Base-by-base conservation (phyloP, 1,140 invertebrate species). In the Sitophilus oryzae region DNA sequence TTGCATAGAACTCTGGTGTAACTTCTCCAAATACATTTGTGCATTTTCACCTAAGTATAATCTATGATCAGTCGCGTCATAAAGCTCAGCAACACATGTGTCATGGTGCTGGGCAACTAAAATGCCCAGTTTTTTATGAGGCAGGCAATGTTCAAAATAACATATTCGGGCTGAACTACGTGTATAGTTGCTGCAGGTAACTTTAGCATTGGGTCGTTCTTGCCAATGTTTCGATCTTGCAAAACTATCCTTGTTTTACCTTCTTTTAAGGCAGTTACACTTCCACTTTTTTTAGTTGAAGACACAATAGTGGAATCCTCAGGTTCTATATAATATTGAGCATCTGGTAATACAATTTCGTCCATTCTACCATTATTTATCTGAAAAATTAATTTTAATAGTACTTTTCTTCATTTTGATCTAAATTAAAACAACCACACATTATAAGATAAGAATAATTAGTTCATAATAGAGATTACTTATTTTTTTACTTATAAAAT, bases 301-400 rank as follows among this genome's bases (percentile, higher is more conserved):
- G 70, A 67, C 16, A 83, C 79, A 34, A 90, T 74, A 2, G 69
- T 61, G 2, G 66, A 43, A 66, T 86, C 77, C 62, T 82, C 80
- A 3, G 88, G 75, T 68, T 86, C 79, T 21, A 93, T 73, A 58
- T 82, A 84, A 73, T 93, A 93, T 63, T 91, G 86, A 14, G 71
- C 72, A 15, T 81, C 83, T 16, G 86, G 82, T 53, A 90, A 72
- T 37, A 73, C 65, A 42, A 93, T 84, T 64, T 83, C 74, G 60
- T 82, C 77, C 51, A 83, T 66, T 44, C 76, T 75, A 36, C 80
- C 82, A 71, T 79, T 77, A 66, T 80, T 79, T 38, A 82, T 73
- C 74, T 82, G 62, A 37, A 67, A 66, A 38, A 42, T n/a, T 8
- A 34, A 5, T 21, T 36, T 35, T 35, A 35, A 30, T n/a, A n/a